A percentile compares a stretch with the other conserved stretches of the same genome.
Evolutionary conservation across 2,888 invertebrate genomes (phyloP).

Genomic region (Autographa gamma): DNA sequence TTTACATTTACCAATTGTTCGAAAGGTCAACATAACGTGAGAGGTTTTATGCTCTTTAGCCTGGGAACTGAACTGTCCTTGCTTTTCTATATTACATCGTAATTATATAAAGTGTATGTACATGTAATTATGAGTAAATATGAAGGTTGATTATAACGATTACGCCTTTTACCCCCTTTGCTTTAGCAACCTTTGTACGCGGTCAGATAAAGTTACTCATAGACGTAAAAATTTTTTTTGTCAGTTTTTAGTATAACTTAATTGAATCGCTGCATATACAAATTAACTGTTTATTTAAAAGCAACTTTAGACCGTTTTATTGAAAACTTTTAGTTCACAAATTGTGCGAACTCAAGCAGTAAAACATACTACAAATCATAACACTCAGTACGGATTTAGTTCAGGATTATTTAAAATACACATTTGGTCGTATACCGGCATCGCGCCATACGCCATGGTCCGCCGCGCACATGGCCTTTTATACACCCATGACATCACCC

Average conservation of each 20-base stretch:
- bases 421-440: conserved; percentile 62
- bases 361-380: neutral
- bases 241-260: too few species aligned
- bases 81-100: conserved; percentile 20
- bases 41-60: conserved; percentile 38
- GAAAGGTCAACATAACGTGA: conserved; percentile 57
- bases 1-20: conserved; percentile 54
- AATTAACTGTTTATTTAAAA: too few species aligned
- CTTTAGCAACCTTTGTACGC: too few species aligned
- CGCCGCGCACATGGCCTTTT: conserved; percentile 71
- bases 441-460: conserved; percentile 58
- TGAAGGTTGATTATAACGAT: neutral
- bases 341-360: neutral
- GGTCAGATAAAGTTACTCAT: too few species aligned
- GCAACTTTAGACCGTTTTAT: too few species aligned
- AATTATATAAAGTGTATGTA: neutral
- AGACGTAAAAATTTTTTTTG: too few species aligned
- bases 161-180: neutral
- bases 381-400: neutral
- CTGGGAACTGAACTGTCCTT: conserved; percentile 44
- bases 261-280: too few species aligned
- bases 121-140: neutral
- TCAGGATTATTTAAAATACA: conserved; percentile 46
- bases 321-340: neutral
- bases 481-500: conserved; percentile 73